phyloP scores from a whole-genome alignment of 2,888 invertebrate species.

The Muscina levida region DNA sequence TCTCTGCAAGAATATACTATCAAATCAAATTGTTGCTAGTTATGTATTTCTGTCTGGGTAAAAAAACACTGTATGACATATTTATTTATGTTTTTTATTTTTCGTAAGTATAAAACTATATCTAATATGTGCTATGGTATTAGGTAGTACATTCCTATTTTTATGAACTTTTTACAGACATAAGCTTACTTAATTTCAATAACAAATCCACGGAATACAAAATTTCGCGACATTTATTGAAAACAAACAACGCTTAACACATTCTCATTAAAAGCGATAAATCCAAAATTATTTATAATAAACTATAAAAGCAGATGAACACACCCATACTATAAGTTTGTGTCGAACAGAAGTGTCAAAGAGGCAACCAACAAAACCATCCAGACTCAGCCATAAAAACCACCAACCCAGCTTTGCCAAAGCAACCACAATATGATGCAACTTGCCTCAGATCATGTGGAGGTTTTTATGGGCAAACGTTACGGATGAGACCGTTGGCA shows the following conservation, averaged over 20 bases:
- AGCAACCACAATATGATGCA: conserved; percentile 67
- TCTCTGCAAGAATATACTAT: no score
- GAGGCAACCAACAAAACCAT: conserved; percentile 9
- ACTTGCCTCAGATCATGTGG: conserved; percentile 50
- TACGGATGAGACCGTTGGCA: neutral
- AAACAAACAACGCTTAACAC: neutral
- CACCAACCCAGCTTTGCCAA: conserved; percentile 55
- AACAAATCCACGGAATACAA: no score
- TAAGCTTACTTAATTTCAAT: no score
- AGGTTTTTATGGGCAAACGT: neutral
- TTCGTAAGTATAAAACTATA: no score
- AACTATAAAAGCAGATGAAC: conserved; percentile 6
- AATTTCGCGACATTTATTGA: no score
- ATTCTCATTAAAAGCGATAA: neutral
- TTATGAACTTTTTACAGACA: no score
- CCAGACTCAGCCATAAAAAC: conserved; percentile 34
- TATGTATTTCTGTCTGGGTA: no score
- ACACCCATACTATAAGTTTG: conserved; percentile 33
- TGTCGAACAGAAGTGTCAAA: conserved; percentile 2
- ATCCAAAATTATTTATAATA: neutral
- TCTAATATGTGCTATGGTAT: no score
- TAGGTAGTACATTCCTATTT: no score
- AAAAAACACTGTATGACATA: no score
- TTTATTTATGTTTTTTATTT: no score
- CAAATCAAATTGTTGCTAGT: no score